Evolutionary conservation across 2,113 vertebrate genomes (phyloP), one percentile per base, ranked within the genome.

Genomic region (Jaculus jaculus): DNA sequence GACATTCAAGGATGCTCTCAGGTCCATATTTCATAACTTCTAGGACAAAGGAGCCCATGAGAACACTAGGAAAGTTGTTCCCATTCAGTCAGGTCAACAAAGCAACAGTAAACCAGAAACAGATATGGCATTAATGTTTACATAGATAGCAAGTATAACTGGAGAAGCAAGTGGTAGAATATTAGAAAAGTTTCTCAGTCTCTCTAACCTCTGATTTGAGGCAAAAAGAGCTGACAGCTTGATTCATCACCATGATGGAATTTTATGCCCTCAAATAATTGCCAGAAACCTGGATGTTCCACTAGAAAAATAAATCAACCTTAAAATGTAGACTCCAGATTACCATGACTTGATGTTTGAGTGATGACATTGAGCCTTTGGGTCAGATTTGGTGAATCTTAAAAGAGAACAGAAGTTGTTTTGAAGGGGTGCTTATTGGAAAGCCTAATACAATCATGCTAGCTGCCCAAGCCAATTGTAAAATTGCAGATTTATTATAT

Each of bases 301-400:
- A 47, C 54, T 78, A 92, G 89, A 89, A 97, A 96, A 97, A 93
- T 93, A 95, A 94, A 94, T 95, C 75, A 93, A 17, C 58, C 73
- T 85, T 71, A 95, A 95, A 81, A 87, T 83, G 5, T 21, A 86
- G 65, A 83, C 65, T 90, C n/a, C 47, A 26, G 54, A 92, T 88
- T 60, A 85, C n/a, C 8, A 32, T 32, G 68, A 91, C 63, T 92
- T 68, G 88, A 17, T 66, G 54, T 87, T 84, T 94, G 85, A 92
- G 68, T 69, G 83, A 84, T 81, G 69, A 94, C 82, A 79, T 74
- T 5, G 2, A 83, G 42, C 54, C 39, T 78, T 68, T 74, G 74
- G 88, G 77, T 83, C 54, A 86, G 7, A 66, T 87, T 73, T 86
- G 42, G 72, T 80, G 77, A 90, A 23, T 60, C 28, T 77, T 65